Evolutionary conservation across 2,888 invertebrate genomes (phyloP).

Genomic region (Auanema freiburgensis): DNA sequence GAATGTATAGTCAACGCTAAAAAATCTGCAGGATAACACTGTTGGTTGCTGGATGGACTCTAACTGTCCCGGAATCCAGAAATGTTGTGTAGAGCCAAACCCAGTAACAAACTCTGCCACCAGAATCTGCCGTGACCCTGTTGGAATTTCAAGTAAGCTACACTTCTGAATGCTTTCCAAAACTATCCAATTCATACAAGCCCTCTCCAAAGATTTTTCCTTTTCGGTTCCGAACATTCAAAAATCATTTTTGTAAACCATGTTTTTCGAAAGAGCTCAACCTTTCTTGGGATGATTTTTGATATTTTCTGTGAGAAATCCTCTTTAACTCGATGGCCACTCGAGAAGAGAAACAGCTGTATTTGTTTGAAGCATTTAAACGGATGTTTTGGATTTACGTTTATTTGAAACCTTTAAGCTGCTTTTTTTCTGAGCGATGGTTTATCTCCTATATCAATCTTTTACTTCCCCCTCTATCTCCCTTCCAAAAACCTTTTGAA

Average conservation of each 20-base stretch:
- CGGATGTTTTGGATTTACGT: no score
- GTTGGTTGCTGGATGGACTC: conserved; percentile 63
- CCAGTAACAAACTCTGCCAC: conserved; percentile 59
- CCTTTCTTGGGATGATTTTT: conserved; percentile 1
- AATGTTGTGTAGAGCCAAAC: conserved; percentile 63
- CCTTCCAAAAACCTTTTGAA: neutral
- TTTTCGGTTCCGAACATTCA: neutral
- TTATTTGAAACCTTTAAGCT: no score
- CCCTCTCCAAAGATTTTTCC: neutral
- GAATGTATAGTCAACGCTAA: neutral
- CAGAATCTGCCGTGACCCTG: conserved; percentile 60
- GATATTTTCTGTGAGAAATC: neutral
- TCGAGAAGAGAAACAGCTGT: no score
- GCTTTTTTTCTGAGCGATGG: no score
- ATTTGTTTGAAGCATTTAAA: no score
- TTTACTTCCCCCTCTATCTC: neutral
- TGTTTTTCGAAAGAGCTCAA: neutral
- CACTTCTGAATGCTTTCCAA: neutral
- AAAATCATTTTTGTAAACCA: conserved; percentile 2
- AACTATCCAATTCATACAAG: neutral
- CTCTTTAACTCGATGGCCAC: no score
- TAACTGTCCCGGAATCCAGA: conserved; percentile 62
- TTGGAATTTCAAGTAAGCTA: conserved; percentile 54
- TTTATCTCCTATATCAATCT: neutral
- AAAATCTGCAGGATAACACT: conserved; percentile 50